These are phyloP conservation scores for Climacteris rufus DNA, from an alignment of 2,113 vertebrate species.

Conservation along the genomic window DNA sequence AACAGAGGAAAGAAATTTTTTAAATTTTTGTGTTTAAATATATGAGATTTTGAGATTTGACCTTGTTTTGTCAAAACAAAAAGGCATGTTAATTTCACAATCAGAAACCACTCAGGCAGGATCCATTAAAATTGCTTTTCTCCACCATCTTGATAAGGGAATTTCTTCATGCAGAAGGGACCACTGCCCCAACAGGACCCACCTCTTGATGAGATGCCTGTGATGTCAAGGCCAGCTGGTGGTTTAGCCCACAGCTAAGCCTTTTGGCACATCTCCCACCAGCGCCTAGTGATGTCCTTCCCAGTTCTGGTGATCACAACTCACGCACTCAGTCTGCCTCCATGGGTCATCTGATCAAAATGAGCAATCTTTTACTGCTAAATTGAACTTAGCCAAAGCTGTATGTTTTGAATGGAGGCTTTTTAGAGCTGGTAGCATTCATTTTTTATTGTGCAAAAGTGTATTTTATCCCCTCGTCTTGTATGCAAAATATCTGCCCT, in stretches of 20 bases:
- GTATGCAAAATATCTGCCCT: neutral
- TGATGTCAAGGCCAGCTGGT: neutral
- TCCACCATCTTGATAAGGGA: neutral
- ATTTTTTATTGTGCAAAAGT: neutral
- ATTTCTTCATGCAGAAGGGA: neutral
- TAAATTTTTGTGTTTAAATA: neutral
- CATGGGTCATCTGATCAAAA: neutral
- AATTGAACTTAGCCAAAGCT: neutral
- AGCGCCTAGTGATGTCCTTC: neutral
- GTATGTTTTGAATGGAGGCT: neutral
- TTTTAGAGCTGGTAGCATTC: neutral
- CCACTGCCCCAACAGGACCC: neutral
- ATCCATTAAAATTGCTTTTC: neutral
- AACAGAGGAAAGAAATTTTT: neutral
- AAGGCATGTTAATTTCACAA: neutral
- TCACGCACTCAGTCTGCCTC: neutral
- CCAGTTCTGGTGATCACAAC: neutral
- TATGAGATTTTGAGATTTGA: neutral
- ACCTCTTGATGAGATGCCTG: fast-evolving
- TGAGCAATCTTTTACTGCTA: neutral
- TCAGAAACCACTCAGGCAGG: neutral
- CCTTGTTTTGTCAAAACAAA: neutral
- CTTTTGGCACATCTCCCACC: neutral
- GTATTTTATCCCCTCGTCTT: neutral
- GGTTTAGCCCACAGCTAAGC: neutral